Percentiles rank a stretch among this genome's conserved stretches.
Conservation (phyloP, 2,888 invertebrate species). For the Melipona bicolor region DNA sequence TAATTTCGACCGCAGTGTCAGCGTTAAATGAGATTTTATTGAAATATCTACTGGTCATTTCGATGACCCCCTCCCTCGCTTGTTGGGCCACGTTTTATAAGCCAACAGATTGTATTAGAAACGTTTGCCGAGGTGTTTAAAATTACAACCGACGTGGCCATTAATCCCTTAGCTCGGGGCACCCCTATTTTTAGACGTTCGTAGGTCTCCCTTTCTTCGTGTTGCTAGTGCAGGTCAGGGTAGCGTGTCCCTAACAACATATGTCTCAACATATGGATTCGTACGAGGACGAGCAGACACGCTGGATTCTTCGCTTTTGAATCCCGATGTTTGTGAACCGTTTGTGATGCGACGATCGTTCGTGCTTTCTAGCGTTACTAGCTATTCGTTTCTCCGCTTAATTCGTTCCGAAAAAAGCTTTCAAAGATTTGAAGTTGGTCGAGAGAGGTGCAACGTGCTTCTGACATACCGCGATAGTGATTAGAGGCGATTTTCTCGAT, state of each 20-base stretch:
- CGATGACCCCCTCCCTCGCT: slow-evolving; percentile 27
- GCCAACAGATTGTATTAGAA: slow-evolving; percentile 66
- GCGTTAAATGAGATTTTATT: slow-evolving; percentile 50
- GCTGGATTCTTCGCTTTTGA: slow-evolving; percentile 34
- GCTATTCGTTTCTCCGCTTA: not conserved
- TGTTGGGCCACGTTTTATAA: slow-evolving; percentile 47
- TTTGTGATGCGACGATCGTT: not conserved
- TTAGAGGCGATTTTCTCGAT: slow-evolving; percentile 16
- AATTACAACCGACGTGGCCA: slow-evolving; percentile 64
- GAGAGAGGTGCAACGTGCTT: not conserved
- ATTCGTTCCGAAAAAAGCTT: not conserved
- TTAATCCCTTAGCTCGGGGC: slow-evolving; percentile 66
- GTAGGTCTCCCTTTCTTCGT: slow-evolving; percentile 45
- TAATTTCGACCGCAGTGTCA: slow-evolving; percentile 1
- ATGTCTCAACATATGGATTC: slow-evolving; percentile 73
- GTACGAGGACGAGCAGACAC: slow-evolving; percentile 49
- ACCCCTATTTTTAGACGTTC: slow-evolving; percentile 73
- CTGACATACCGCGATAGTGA: slow-evolving; percentile 17
- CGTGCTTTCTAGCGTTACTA: slow-evolving; percentile 16
- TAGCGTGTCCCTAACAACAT: slow-evolving; percentile 71
- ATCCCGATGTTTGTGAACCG: slow-evolving; percentile 8
- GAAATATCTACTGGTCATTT: slow-evolving; percentile 41
- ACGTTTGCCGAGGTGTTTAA: slow-evolving; percentile 67
- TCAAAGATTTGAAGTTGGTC: not conserved
- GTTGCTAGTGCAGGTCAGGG: slow-evolving; percentile 75